Conservation (phyloP, 2,888 invertebrate species). For the Agrotis exclamationis region DNA sequence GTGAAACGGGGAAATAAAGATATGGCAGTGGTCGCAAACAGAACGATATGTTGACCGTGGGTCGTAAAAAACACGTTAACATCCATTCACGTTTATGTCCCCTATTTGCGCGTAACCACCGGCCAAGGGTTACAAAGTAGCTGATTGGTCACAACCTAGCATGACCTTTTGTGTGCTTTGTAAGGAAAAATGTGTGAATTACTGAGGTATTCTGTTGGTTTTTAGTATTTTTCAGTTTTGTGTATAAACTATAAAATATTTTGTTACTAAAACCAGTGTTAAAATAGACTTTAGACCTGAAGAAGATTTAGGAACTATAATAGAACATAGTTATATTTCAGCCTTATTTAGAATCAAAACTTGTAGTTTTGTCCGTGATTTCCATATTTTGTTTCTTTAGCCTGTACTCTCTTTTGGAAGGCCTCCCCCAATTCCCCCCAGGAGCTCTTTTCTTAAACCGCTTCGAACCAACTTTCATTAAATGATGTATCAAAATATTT, state of each 20-base stretch:
- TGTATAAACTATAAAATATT: not conserved
- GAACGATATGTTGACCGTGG: conserved; percentile 88
- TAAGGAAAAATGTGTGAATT: conserved; percentile 34
- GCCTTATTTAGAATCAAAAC: too few relatives aligned
- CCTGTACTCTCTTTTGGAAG: too few relatives aligned
- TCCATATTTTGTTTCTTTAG: too few relatives aligned
- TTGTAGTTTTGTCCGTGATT: too few relatives aligned
- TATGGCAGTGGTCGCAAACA: conserved; percentile 87
- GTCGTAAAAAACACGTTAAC: conserved; percentile 91
- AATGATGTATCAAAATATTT: too few relatives aligned
- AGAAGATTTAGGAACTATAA: not conserved
- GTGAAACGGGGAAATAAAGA: conserved; percentile 84
- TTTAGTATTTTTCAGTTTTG: not conserved
- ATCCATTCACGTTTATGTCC: conserved; percentile 90
- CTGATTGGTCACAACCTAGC: conserved; percentile 85
- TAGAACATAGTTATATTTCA: too few relatives aligned
- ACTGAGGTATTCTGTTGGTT: not conserved
- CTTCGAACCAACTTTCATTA: too few relatives aligned
- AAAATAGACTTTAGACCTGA: not conserved
- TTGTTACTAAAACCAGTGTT: not conserved
- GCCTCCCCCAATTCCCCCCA: too few relatives aligned
- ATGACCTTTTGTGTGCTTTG: conserved; percentile 73
- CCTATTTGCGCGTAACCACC: conserved; percentile 87
- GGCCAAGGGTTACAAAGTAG: conserved; percentile 84
- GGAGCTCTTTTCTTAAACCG: too few relatives aligned